Evolutionary conservation across 1,140 invertebrate species (phyloP).

Genomic region (Habropoda laboriosa): DNA sequence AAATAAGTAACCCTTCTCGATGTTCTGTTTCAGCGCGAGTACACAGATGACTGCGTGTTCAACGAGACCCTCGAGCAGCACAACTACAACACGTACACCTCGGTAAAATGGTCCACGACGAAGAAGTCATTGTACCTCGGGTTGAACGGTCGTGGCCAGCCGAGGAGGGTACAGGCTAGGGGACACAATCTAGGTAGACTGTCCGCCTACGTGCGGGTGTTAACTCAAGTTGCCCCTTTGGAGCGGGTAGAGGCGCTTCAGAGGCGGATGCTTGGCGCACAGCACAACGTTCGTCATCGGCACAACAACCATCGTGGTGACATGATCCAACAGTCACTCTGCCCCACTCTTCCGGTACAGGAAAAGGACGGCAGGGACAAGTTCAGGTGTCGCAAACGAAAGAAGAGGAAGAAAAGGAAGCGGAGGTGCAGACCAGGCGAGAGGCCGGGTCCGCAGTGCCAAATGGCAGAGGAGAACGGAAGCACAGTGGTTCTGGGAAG

Average conservation of each 20-base stretch:
- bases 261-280: slow-evolving; percentile 67
- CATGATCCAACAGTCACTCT: slow-evolving; percentile 66
- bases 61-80: slow-evolving; percentile 92
- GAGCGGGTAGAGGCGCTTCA: slow-evolving; percentile 78
- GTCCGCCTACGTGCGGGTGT: slow-evolving; percentile 86
- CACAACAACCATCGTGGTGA: slow-evolving; percentile 56
- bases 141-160: slow-evolving; percentile 86
- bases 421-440: slow-evolving; percentile 69
- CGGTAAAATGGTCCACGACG: slow-evolving; percentile 87
- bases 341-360: slow-evolving; percentile 63
- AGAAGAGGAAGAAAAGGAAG: slow-evolving; percentile 74
- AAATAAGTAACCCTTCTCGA: slow-evolving; percentile 49
- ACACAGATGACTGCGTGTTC: slow-evolving; percentile 92
- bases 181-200: slow-evolving; percentile 87
- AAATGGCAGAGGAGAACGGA: slow-evolving; percentile 39
- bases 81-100: slow-evolving; percentile 93
- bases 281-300: slow-evolving; percentile 76
- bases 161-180: slow-evolving; percentile 87
- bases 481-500: background rate
- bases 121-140: slow-evolving; percentile 89
- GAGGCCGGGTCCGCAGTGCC: slow-evolving; percentile 67
- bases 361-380: slow-evolving; percentile 72
- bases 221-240: slow-evolving; percentile 85
- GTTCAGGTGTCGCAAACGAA: slow-evolving; percentile 74
- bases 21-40: slow-evolving; percentile 89